Percentiles rank a stretch among this genome's conserved stretches.
These are phyloP conservation scores for Oophaga pumilio DNA, from an alignment of 2,113 vertebrate genomes.

Conservation along the genomic window DNA sequence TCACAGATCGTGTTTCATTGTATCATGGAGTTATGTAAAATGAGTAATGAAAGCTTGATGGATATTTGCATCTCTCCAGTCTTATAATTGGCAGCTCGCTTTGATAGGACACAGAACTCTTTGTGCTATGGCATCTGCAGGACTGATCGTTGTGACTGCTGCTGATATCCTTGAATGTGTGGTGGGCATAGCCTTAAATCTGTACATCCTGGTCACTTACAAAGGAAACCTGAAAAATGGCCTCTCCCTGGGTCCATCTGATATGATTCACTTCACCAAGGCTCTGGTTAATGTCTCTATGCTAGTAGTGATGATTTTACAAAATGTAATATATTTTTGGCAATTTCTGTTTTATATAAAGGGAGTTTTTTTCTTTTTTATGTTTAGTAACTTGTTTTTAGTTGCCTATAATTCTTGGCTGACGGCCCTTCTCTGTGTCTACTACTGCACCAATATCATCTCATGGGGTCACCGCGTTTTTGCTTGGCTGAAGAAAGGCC, in stretches of 20 bases:
- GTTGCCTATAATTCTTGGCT: background rate
- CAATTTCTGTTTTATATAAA: background rate
- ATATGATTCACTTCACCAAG: background rate
- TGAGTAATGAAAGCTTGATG: background rate
- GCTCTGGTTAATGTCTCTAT: background rate
- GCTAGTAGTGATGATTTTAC: too few relatives aligned
- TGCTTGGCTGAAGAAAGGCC: background rate
- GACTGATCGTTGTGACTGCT: background rate
- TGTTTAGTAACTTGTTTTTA: background rate
- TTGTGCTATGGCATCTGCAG: background rate
- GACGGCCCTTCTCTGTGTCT: constrained; percentile 5
- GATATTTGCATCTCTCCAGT: constrained; percentile 1
- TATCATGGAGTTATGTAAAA: background rate
- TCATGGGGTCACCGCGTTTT: background rate
- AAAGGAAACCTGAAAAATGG: background rate
- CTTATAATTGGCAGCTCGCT: background rate
- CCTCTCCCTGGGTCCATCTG: background rate
- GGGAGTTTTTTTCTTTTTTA: background rate
- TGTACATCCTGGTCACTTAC: background rate
- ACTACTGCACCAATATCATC: background rate
- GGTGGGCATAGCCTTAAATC: background rate
- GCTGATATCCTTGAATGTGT: background rate
- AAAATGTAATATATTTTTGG: background rate
- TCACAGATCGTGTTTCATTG: too few relatives aligned
- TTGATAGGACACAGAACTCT: background rate